Percentiles rank a stretch among this genome's conserved stretches.
These are phyloP conservation scores for Cladorhizidae sp. DNA, from an alignment of 37 sponge, comb jelly and placozoan genomes.

Conservation along the genomic window DNA sequence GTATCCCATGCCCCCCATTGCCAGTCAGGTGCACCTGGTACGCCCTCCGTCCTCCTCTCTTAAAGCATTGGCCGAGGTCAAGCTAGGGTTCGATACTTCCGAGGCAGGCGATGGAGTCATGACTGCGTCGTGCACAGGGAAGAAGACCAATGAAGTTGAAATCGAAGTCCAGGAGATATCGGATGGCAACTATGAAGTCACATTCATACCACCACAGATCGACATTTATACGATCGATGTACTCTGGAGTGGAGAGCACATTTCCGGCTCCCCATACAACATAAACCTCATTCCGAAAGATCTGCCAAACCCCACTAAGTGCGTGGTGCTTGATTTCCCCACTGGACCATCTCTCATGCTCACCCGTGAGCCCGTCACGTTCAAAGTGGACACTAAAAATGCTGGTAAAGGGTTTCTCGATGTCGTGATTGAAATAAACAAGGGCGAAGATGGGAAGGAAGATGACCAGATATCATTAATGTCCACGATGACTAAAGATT, in stretches of 20 bases:
- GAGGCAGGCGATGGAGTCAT: slow-evolving; percentile 53
- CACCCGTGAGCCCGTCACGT: slow-evolving; percentile 24
- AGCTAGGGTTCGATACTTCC: slow-evolving; percentile 27
- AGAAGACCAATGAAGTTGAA: slow-evolving; percentile 33
- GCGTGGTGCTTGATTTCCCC: not conserved
- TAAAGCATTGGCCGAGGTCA: slow-evolving; percentile 12
- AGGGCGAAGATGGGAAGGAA: not conserved
- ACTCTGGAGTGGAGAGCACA: slow-evolving; percentile 26
- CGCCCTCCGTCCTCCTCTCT: slow-evolving; percentile 6
- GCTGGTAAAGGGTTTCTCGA: slow-evolving; percentile 74
- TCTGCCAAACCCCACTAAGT: slow-evolving; percentile 13
- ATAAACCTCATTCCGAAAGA: slow-evolving; percentile 44
- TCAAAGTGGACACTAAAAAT: slow-evolving; percentile 48
- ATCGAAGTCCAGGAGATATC: slow-evolving; percentile 14
- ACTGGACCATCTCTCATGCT: not conserved
- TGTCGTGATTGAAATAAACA: slow-evolving; percentile 30
- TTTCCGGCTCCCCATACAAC: slow-evolving; percentile 72
- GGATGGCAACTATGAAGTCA: not conserved
- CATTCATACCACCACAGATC: slow-evolving; percentile 36
- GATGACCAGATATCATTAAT: not conserved
- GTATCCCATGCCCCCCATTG: slow-evolving; percentile 26
- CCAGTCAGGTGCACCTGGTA: slow-evolving; percentile 3
- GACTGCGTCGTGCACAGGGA: slow-evolving; percentile 48
- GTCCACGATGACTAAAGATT: not conserved
- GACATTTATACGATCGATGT: slow-evolving; percentile 55